Percentiles rank a stretch among this genome's conserved stretches.
Evolutionary conservation across 2,888 invertebrate species (phyloP).

Genomic region (Elegia similella): DNA sequence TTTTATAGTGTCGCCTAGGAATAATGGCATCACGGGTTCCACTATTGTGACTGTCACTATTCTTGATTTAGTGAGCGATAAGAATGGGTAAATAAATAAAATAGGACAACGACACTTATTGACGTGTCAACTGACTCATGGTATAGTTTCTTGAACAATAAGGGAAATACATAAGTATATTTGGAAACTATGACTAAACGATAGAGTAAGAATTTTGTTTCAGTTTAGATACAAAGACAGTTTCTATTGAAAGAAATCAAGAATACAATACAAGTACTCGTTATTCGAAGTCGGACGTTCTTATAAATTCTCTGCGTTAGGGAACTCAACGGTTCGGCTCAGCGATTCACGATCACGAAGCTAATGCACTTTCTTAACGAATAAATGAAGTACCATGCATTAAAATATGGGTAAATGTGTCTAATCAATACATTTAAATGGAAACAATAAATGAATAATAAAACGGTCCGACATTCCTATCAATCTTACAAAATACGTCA

Average conservation of each 20-base stretch:
- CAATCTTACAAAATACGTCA: conserved; percentile 45
- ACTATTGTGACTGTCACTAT: too few species aligned
- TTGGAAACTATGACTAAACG: too few species aligned
- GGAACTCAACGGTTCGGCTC: neutral
- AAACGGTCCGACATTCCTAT: conserved; percentile 57
- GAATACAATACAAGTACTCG: conserved; percentile 38
- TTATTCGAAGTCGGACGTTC: conserved; percentile 38
- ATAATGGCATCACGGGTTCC: too few species aligned
- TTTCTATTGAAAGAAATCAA: conserved; percentile 30
- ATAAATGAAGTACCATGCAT: conserved; percentile 62
- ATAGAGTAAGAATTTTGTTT: too few species aligned
- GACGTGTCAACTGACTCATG: neutral
- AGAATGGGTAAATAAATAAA: neutral
- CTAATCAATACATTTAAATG: conserved; percentile 53
- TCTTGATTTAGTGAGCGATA: neutral
- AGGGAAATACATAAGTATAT: neutral
- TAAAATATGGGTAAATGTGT: conserved; percentile 56
- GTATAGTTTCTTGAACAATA: neutral
- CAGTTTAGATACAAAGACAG: too few species aligned
- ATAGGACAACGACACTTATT: neutral
- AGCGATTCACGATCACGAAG: conserved; percentile 39
- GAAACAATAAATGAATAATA: conserved; percentile 81
- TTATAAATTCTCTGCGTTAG: conserved; percentile 21
- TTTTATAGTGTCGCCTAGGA: too few species aligned
- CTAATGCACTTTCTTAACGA: conserved; percentile 61